Evolutionary conservation across 2,888 invertebrate genomes (phyloP).

Genomic region (Myopa tessellatipennis): DNA sequence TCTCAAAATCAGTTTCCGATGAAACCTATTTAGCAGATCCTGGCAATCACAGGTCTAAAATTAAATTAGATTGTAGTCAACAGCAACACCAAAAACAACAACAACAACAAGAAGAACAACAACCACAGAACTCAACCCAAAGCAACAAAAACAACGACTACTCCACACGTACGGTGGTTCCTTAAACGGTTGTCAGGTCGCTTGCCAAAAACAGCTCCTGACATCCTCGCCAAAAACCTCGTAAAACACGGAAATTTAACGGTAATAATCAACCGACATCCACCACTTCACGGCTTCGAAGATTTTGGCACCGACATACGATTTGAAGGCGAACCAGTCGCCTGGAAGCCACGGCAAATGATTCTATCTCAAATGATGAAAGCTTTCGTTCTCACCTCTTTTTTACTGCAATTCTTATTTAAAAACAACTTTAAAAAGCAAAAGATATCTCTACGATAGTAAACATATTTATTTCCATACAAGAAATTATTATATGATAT

Average conservation of each 20-base stretch:
- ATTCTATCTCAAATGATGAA: no score
- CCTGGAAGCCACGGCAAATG: no score
- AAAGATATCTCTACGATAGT: neutral
- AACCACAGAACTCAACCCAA: no score
- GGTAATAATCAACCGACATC: neutral
- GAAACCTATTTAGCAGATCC: slow-evolving; percentile 7
- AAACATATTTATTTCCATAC: no score
- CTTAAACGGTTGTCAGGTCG: neutral
- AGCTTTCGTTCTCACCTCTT: neutral
- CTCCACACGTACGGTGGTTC: neutral
- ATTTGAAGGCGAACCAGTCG: no score
- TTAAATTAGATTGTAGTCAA: slow-evolving; percentile 19
- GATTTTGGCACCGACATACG: no score
- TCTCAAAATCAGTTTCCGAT: slow-evolving; percentile 14
- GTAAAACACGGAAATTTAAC: slow-evolving; percentile 8
- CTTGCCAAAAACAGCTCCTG: slow-evolving; percentile 1
- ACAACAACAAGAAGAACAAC: no score
- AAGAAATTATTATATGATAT: no score
- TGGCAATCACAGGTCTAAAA: slow-evolving; percentile 16
- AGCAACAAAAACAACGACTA: neutral
- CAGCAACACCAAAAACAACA: neutral
- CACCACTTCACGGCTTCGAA: no score
- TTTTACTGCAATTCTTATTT: neutral
- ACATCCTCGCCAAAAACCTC: neutral
- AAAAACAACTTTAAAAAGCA: neutral